Conservation (phyloP, 64 coral and sea anemone genomes). For the Montipora cactus region DNA sequence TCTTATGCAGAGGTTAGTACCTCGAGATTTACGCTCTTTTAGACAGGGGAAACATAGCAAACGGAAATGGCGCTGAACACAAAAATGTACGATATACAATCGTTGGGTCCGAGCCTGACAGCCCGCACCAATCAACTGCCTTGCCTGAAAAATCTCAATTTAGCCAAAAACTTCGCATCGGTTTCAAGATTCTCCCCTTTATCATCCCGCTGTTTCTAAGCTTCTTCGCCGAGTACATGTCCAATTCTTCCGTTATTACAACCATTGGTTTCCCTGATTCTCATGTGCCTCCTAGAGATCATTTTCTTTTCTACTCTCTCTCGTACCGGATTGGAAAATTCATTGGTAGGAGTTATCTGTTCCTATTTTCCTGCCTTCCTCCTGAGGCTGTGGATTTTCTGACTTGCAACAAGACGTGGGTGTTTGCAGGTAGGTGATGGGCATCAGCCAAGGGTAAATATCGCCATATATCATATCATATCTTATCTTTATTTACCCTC, state of each 20-base stretch:
- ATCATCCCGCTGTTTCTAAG: slow-evolving; percentile 75
- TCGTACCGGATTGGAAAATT: slow-evolving; percentile 90
- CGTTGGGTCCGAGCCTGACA: slow-evolving; percentile 19
- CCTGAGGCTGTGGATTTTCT: slow-evolving; percentile 30
- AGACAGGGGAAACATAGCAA: slow-evolving; percentile 66
- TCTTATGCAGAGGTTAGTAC: too few relatives aligned
- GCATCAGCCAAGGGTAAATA: not conserved
- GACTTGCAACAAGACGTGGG: slow-evolving; percentile 74
- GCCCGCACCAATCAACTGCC: not conserved
- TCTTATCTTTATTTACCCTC: too few relatives aligned
- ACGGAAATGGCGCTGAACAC: not conserved
- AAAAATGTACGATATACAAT: slow-evolving; percentile 48
- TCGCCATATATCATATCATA: too few relatives aligned
- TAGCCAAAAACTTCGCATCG: slow-evolving; percentile 46
- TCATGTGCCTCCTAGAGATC: slow-evolving; percentile 69
- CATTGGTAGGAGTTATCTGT: slow-evolving; percentile 81
- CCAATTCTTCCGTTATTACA: slow-evolving; percentile 72
- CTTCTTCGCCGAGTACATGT: slow-evolving; percentile 83
- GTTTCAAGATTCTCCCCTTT: slow-evolving; percentile 71
- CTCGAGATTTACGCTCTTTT: slow-evolving; percentile 33
- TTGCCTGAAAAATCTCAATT: not conserved
- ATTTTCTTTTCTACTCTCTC: slow-evolving; percentile 83
- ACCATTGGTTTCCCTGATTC: slow-evolving; percentile 74
- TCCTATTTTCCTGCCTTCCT: slow-evolving; percentile 61
- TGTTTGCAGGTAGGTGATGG: slow-evolving; percentile 44